Evolutionary conservation across 1,140 invertebrate species (phyloP), one percentile per base, ranked within the genome.

Genomic region (Plectus sambesii): DNA sequence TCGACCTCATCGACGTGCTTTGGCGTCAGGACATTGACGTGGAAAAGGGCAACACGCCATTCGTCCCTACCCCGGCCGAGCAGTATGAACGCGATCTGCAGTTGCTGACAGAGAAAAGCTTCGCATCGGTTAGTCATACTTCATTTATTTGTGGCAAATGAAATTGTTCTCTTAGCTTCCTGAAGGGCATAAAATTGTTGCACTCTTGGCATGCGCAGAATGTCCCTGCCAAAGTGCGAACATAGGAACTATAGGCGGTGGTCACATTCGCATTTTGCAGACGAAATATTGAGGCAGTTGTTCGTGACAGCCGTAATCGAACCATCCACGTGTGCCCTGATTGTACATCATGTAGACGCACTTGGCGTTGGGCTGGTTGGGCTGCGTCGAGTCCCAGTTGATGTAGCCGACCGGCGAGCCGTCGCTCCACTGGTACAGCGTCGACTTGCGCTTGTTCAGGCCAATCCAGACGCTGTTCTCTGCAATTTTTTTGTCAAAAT

Each of bases 401-500:
- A 66, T 47, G 42, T 59, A 66, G 5, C 56, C 47, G 4, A 50
- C 47, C 23, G 40, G 35, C 2, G 24, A 47, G 12, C 47, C 51
- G 29, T 63, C 61, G 42, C 60, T 63, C 61, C 61, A 63, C 37
- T 46, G 48, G 44, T 63, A 63, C 0, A 43, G 22, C 5, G 19
- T 41, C 19, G 53, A 42, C 35, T 58, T 58, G 1, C 63, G 40
- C 33, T 63, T 63, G 38, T 66, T 63, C 23, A 63, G 27, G n/a
- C 61, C 61, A 39, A 63, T 63, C 61, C 61, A 63, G 40, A 63
- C 60, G 35, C 66, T 66, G 46, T 54, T 66, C 30, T 66, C 61
- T 63, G 26, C 17, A 60, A 51, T n/a, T n/a, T n/a, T n/a, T n/a
- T n/a, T n/a, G n/a, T n/a, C n/a, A n/a, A n/a, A n/a, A n/a, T n/a